phyloP scores from a whole-genome alignment of 2,113 vertebrate species.

The Thermophis baileyi region DNA sequence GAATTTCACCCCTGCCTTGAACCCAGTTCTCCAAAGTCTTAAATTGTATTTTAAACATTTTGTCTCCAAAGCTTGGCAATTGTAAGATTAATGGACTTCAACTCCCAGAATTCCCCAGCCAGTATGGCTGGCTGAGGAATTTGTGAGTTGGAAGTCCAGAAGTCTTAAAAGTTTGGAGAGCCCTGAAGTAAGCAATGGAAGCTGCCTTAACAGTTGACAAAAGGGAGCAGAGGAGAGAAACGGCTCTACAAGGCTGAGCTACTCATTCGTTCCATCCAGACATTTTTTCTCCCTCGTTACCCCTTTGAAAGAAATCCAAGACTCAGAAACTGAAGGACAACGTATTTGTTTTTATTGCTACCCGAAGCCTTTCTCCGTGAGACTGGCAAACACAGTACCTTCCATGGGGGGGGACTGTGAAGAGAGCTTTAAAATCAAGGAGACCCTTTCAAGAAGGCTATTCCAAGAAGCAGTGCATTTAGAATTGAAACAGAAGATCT shows the following conservation, averaged over 20 bases:
- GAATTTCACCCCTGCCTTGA: too few species aligned
- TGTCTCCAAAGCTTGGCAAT: too few species aligned
- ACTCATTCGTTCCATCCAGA: not conserved
- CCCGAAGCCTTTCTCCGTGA: slow-evolving; percentile 76
- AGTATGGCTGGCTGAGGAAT: too few species aligned
- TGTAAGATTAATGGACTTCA: too few species aligned
- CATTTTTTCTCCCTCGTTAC: accelerated
- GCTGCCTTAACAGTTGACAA: not conserved
- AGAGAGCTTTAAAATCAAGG: slow-evolving; percentile 66
- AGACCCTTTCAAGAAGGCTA: slow-evolving; percentile 21
- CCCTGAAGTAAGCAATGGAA: not conserved
- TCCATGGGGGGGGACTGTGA: slow-evolving; percentile 66
- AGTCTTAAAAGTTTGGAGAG: not conserved
- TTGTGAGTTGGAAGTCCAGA: too few species aligned
- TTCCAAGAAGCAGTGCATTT: slow-evolving; percentile 57
- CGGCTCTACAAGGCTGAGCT: not conserved
- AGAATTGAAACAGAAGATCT: slow-evolving; percentile 24
- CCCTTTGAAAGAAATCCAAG: not conserved
- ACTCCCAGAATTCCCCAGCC: too few species aligned
- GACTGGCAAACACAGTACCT: slow-evolving; percentile 65
- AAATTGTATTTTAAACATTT: not conserved
- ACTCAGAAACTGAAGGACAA: slow-evolving; percentile 67
- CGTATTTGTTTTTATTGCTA: slow-evolving; percentile 75
- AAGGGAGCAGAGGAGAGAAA: not conserved
- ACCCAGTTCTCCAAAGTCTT: too few species aligned